These are phyloP conservation scores for Thamnophis elegans DNA, from an alignment of 2,797 vertebrate species.

Conservation along the genomic window DNA sequence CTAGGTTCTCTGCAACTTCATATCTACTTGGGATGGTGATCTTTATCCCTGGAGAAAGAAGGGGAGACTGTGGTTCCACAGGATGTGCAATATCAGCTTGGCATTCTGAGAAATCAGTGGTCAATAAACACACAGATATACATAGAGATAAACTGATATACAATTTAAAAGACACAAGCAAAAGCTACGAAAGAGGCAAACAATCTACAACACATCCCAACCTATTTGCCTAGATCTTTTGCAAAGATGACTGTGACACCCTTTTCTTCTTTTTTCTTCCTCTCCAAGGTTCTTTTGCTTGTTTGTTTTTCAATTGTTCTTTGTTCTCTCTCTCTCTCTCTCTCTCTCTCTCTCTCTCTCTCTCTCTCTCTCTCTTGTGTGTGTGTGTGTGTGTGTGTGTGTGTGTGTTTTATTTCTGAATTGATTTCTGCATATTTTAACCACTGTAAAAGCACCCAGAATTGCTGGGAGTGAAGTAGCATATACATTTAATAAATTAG, in stretches of 20 bases:
- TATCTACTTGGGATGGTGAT: neutral
- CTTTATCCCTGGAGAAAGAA: neutral
- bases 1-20: neutral
- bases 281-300: neutral
- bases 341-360: no score
- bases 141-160: neutral
- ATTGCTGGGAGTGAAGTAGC: neutral
- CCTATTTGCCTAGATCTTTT: neutral
- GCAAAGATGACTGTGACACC: neutral
- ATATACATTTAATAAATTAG: neutral
- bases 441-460: neutral
- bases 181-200: neutral
- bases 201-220: neutral
- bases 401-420: neutral
- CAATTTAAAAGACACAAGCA: neutral
- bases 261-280: neutral
- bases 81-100: neutral
- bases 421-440: neutral
- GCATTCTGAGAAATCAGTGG: neutral
- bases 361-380: no score
- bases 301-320: neutral
- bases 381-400: no score
- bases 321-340: neutral
- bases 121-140: neutral
- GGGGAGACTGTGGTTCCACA: neutral